phyloP scores from a whole-genome alignment of 1,140 invertebrate genomes.

The Drosophila dunni region DNA sequence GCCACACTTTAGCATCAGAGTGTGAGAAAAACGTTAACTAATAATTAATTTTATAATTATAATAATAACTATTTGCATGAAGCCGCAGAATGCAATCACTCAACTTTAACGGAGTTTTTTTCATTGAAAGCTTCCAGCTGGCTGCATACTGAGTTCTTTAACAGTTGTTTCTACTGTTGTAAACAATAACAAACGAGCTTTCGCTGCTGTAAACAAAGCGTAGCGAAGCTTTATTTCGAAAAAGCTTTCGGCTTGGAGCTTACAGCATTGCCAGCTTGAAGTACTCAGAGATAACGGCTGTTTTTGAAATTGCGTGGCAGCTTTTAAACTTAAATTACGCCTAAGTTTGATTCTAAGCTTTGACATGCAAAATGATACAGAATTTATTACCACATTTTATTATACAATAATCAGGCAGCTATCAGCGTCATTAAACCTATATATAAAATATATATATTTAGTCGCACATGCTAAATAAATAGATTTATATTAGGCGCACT shows the following conservation, averaged over 20 bases:
- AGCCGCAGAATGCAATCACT: conserved; percentile 32
- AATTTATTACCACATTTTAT: conserved; percentile 1
- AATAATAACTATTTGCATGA: conserved; percentile 28
- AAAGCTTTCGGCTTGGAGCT: background rate
- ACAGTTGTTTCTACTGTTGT: background rate
- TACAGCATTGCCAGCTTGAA: conserved; percentile 32
- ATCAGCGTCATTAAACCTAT: conserved; percentile 5
- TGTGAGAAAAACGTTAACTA: conserved; percentile 40
- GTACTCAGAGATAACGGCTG: conserved; percentile 20
- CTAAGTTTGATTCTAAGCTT: background rate
- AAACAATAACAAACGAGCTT: conserved; percentile 47
- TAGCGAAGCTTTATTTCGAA: conserved; percentile 7
- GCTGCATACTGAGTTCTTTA: background rate
- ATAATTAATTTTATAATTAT: conserved; percentile 36
- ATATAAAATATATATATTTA: conserved; percentile 3
- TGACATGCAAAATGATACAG: background rate
- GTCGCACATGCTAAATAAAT: background rate
- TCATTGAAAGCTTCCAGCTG: background rate
- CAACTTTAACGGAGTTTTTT: conserved; percentile 27
- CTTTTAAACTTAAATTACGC: conserved; percentile 1
- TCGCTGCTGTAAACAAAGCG: conserved; percentile 3
- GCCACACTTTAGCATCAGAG: conserved; percentile 25
- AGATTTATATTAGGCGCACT: background rate
- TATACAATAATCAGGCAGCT: background rate
- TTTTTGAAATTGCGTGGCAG: conserved; percentile 2